Percentiles rank a stretch among this genome's conserved stretches.
Conservation (phyloP, 2,797 vertebrate species). For the Spea hammondii region DNA sequence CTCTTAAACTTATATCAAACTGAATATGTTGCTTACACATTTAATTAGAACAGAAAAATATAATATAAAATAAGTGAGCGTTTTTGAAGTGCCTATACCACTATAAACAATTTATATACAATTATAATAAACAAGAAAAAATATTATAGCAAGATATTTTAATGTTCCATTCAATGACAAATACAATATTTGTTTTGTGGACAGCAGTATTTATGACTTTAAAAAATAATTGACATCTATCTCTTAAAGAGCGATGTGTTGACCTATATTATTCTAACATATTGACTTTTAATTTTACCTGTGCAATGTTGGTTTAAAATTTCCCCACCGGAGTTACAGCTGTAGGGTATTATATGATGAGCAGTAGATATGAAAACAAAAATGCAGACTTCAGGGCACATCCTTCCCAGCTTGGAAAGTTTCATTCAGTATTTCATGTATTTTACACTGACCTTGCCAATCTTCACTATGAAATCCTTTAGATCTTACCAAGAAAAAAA, state of each 20-base stretch:
- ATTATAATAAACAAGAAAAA: too few relatives aligned
- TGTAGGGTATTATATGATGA: constrained; percentile 50
- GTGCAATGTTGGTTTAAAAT: constrained; percentile 51
- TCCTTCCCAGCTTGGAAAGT: constrained; percentile 48
- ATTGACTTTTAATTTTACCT: constrained; percentile 53
- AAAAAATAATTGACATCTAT: neutral
- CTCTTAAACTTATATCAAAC: too few relatives aligned
- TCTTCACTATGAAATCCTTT: constrained; percentile 39
- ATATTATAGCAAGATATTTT: too few relatives aligned
- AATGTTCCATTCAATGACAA: too few relatives aligned
- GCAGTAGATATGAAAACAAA: constrained; percentile 50
- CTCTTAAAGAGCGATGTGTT: constrained; percentile 1
- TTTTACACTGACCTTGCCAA: constrained; percentile 52
- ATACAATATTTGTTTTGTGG: neutral
- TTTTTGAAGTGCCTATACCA: too few relatives aligned
- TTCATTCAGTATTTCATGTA: constrained; percentile 52
- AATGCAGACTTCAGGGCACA: constrained; percentile 50
- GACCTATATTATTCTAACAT: constrained; percentile 48
- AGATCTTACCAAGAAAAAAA: constrained; percentile 44
- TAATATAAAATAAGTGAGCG: too few relatives aligned
- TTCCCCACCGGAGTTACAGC: constrained; percentile 34
- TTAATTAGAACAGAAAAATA: too few relatives aligned
- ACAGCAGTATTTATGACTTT: neutral
- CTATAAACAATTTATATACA: too few relatives aligned
- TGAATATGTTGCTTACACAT: too few relatives aligned